phyloP scores from a whole-genome alignment of 1,140 invertebrate species.

The Coenobita brevimanus region DNA sequence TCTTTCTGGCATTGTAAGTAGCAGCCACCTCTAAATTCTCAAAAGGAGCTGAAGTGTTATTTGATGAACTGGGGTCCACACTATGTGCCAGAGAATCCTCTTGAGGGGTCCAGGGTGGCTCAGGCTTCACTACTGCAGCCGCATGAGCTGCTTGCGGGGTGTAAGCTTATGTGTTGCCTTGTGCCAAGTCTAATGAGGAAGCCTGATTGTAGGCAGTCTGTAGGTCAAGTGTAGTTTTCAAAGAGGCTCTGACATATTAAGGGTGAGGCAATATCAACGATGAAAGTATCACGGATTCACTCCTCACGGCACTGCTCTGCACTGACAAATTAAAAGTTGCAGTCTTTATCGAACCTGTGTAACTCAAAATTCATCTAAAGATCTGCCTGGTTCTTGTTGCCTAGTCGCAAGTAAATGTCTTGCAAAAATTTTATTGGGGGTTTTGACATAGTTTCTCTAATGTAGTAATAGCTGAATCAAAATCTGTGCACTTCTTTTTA shows the following conservation, averaged over 20 bases:
- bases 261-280: slow-evolving; percentile 4
- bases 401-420: slow-evolving; percentile 27
- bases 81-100: too few relatives aligned
- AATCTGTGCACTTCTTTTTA: neutral
- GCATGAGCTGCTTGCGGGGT: too few relatives aligned
- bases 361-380: slow-evolving; percentile 25
- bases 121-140: neutral
- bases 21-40: slow-evolving; percentile 11
- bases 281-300: slow-evolving; percentile 30
- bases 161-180: neutral
- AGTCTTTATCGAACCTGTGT: slow-evolving; percentile 17
- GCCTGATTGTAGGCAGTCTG: slow-evolving; percentile 19
- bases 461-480: neutral
- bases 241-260: slow-evolving; percentile 14
- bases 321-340: slow-evolving; percentile 16
- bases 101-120: too few relatives aligned
- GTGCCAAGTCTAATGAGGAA: slow-evolving; percentile 22
- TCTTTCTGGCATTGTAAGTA: too few relatives aligned
- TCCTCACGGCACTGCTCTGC: slow-evolving; percentile 35
- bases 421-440: slow-evolving; percentile 30
- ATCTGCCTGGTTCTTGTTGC: slow-evolving; percentile 31
- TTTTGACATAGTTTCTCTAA: slow-evolving; percentile 8
- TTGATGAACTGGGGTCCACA: too few relatives aligned
- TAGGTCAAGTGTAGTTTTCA: slow-evolving; percentile 28
- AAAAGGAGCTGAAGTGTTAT: neutral